Percentiles rank a stretch among this genome's conserved stretches.
Conservation (phyloP, 2,797 vertebrate species). For the Aphelocoma californica region DNA sequence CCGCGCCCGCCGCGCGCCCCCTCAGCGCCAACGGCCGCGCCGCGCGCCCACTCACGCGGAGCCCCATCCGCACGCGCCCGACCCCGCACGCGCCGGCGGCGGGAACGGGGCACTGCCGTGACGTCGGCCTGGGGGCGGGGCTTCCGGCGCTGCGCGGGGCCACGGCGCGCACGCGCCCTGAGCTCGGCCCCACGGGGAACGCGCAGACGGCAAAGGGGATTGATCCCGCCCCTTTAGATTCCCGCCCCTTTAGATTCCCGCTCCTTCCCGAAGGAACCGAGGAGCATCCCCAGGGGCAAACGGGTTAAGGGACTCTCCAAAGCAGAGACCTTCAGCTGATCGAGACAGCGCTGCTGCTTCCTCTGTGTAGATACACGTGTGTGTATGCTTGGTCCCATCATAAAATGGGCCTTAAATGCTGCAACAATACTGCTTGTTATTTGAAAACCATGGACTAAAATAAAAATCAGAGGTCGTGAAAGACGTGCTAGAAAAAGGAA, state of each 20-base stretch:
- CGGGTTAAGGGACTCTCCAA: rapidly evolving
- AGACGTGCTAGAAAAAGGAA: neutral
- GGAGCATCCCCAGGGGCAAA: rapidly evolving
- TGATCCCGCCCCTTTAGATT: rapidly evolving
- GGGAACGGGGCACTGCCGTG: rapidly evolving
- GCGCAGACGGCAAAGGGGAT: rapidly evolving
- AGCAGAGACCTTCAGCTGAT: neutral
- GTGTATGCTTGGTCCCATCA: rapidly evolving
- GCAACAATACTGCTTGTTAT: rapidly evolving
- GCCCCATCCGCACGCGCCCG: rapidly evolving
- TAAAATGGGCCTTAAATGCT: neutral
- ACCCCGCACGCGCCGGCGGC: rapidly evolving
- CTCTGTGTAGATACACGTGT: rapidly evolving
- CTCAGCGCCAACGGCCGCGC: no score
- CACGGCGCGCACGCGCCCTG: neutral
- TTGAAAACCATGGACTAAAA: neutral
- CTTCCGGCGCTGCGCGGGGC: neutral
- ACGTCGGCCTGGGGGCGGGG: rapidly evolving
- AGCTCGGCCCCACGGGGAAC: rapidly evolving
- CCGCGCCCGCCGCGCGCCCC: neutral
- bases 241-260: rapidly evolving
- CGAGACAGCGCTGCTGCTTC: rapidly evolving
- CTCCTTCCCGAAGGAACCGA: rapidly evolving
- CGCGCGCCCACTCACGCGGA: no score
- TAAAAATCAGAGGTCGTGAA: neutral